phyloP scores from a whole-genome alignment of 2,888 invertebrate species.

The Ypsolopha scabrella region DNA sequence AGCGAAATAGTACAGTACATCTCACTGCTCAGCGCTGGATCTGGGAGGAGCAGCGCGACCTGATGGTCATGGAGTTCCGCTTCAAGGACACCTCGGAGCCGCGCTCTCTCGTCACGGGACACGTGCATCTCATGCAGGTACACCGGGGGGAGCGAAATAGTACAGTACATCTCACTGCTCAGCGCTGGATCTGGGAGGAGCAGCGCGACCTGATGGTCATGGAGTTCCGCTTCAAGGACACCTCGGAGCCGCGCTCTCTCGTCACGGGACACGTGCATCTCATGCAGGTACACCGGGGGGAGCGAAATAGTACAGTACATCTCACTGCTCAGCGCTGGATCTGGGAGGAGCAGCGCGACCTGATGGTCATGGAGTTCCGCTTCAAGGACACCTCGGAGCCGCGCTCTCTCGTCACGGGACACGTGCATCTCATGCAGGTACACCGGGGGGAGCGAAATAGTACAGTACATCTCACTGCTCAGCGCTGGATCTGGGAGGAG shows the following conservation, averaged over 20 bases:
- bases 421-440: too few species aligned
- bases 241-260: conserved; percentile 78
- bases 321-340: too few species aligned
- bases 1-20: too few species aligned
- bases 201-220: conserved; percentile 82
- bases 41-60: conserved; percentile 88
- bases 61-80: conserved; percentile 84
- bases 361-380: too few species aligned
- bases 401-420: too few species aligned
- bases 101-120: conserved; percentile 73
- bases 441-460: too few species aligned
- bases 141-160: too few species aligned
- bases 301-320: background rate
- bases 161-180: conserved; percentile 90
- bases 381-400: too few species aligned
- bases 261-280: conserved; percentile 76
- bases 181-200: conserved; percentile 95
- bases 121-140: conserved; percentile 77
- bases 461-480: too few species aligned
- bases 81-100: conserved; percentile 90
- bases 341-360: too few species aligned
- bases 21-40: conserved; percentile 91
- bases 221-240: conserved; percentile 90
- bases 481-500: too few species aligned
- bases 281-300: conserved; percentile 65